Evolutionary conservation across 2,113 vertebrate species (phyloP).

Genomic region (Epinephelus fuscoguttatus): DNA sequence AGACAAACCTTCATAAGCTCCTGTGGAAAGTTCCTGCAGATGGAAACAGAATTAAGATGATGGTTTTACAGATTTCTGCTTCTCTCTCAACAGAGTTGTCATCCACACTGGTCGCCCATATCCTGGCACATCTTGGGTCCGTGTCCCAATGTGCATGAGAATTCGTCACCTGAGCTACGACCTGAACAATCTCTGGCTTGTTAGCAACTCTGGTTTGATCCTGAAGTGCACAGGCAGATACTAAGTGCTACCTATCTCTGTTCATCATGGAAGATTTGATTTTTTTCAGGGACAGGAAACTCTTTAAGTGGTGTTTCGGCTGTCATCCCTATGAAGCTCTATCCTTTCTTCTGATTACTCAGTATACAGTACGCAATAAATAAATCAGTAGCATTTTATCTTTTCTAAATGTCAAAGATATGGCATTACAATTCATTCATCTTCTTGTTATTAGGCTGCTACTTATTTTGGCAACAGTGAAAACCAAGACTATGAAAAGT

Average conservation of each 20-base stretch:
- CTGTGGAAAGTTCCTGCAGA: neutral
- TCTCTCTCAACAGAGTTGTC: constrained; percentile 9
- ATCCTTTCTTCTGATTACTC: neutral
- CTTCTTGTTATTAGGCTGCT: neutral
- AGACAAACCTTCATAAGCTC: too few species aligned
- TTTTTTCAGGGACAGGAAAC: neutral
- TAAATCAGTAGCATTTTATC: neutral
- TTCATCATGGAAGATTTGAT: neutral
- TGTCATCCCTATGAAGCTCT: neutral
- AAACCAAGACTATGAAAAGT: neutral
- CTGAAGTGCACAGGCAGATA: constrained; percentile 2
- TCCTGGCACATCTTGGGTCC: neutral
- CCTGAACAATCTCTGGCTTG: constrained; percentile 24
- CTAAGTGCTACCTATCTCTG: neutral
- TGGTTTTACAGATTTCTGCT: neutral
- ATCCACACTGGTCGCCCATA: neutral
- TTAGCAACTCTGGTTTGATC: neutral
- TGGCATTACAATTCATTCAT: neutral
- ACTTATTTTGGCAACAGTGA: neutral
- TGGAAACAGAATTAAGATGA: neutral
- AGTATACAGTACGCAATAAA: neutral
- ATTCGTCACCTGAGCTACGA: constrained; percentile 26
- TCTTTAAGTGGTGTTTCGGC: neutral
- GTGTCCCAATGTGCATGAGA: neutral
- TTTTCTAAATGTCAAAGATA: neutral